Evolutionary conservation across 2,797 vertebrate species (phyloP).

Genomic region (Sebastes glaucus): DNA sequence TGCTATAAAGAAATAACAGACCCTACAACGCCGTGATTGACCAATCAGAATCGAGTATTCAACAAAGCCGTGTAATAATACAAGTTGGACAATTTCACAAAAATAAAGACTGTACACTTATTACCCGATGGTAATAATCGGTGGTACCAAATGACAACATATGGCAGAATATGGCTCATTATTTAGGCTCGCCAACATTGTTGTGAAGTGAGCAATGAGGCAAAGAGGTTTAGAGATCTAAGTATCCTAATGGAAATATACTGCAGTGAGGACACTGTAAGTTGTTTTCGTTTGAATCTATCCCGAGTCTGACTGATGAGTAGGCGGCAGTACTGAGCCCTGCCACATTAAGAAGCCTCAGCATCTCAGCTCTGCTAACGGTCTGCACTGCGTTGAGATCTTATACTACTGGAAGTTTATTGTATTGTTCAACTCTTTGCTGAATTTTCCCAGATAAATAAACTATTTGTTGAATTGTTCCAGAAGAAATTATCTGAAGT

Average conservation of each 20-base stretch:
- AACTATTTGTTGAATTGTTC: background rate
- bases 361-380: background rate
- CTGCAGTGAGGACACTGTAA: background rate
- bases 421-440: background rate
- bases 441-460: background rate
- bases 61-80: too few species aligned
- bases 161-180: background rate
- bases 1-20: too few species aligned
- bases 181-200: background rate
- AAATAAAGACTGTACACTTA: background rate
- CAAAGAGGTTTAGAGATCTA: background rate
- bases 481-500: background rate
- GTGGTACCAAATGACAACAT: background rate
- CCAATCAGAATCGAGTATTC: too few species aligned
- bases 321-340: background rate
- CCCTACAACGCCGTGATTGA: too few species aligned
- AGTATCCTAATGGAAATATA: background rate
- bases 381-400: background rate
- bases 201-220: background rate
- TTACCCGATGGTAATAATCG: too few species aligned
- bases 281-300: background rate
- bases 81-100: background rate
- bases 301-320: too few species aligned
- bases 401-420: background rate
- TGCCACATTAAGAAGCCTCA: background rate